Evolutionary conservation across 2,113 vertebrate genomes (phyloP).

Genomic region (Bostrychus sinensis): DNA sequence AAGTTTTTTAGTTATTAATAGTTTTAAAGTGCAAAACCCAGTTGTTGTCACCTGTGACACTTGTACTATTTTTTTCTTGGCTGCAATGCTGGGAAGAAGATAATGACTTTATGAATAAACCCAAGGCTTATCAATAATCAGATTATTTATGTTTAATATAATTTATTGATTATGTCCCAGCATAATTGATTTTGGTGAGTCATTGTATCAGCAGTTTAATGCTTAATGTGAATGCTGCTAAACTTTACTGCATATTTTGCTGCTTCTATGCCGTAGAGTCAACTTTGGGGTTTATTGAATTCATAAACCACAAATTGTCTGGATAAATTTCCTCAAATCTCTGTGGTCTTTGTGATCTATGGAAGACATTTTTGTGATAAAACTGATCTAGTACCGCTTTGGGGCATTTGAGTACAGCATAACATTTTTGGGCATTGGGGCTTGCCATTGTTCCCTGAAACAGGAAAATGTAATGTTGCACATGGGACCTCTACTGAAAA

Average conservation of each 20-base stretch:
- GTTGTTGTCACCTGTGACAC: no score
- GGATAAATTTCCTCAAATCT: conserved; percentile 7
- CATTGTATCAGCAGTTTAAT: conserved; percentile 5
- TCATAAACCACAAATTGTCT: conserved; percentile 22
- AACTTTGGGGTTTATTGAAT: conserved; percentile 24
- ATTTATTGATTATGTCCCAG: conserved; percentile 48
- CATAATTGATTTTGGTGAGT: conserved; percentile 46
- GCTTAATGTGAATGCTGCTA: neutral
- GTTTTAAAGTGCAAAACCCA: no score
- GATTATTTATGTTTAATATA: conserved; percentile 43
- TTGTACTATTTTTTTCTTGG: neutral
- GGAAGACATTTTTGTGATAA: conserved; percentile 20
- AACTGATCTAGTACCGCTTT: conserved; percentile 16
- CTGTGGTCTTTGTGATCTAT: conserved; percentile 22
- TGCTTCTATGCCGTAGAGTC: conserved; percentile 35
- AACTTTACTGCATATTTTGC: conserved; percentile 20
- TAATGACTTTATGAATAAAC: conserved; percentile 36
- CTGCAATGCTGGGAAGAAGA: conserved; percentile 24
- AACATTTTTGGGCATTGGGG: conserved; percentile 18
- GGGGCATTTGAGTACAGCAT: conserved; percentile 19
- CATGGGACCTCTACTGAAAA: conserved; percentile 40
- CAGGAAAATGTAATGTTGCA: conserved; percentile 41
- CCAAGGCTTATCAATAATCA: conserved; percentile 20
- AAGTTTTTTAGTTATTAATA: no score
- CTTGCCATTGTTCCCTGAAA: conserved; percentile 34